phyloP scores from a whole-genome alignment of 2,888 invertebrate species.

The Hanleya hanleyi region DNA sequence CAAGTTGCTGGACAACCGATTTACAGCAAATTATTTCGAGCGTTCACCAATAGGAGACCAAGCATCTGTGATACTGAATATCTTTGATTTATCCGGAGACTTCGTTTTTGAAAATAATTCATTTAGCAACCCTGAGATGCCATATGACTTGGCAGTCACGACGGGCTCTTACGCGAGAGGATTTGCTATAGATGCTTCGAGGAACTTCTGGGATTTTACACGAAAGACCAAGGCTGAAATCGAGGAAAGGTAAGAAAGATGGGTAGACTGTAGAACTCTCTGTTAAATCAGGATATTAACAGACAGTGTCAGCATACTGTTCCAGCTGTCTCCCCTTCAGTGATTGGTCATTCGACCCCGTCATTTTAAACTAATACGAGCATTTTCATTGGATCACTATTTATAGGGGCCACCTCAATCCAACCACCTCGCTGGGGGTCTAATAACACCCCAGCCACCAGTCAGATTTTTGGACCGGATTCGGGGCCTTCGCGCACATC shows the following conservation, averaged over 20 bases:
- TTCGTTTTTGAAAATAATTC: background rate
- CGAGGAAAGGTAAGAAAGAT: background rate
- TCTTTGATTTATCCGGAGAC: background rate
- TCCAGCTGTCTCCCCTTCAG: no score
- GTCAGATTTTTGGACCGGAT: no score
- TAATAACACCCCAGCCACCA: no score
- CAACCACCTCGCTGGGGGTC: no score
- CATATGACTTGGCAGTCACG: background rate
- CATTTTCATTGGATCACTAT: no score
- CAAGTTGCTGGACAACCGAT: background rate
- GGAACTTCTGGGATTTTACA: background rate
- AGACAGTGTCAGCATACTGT: no score
- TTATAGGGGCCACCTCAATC: no score
- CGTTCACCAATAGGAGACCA: background rate
- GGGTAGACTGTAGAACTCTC: no score
- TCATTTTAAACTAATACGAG: no score
- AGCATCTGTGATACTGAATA: background rate
- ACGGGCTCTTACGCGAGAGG: background rate
- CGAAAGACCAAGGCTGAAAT: background rate
- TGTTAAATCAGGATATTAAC: no score
- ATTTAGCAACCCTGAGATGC: background rate
- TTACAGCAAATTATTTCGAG: background rate
- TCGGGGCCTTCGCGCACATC: no score
- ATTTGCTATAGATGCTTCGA: background rate
- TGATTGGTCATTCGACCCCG: no score